Conservation (phyloP, 1,140 invertebrate genomes). For the Trichonephila inaurata region DNA sequence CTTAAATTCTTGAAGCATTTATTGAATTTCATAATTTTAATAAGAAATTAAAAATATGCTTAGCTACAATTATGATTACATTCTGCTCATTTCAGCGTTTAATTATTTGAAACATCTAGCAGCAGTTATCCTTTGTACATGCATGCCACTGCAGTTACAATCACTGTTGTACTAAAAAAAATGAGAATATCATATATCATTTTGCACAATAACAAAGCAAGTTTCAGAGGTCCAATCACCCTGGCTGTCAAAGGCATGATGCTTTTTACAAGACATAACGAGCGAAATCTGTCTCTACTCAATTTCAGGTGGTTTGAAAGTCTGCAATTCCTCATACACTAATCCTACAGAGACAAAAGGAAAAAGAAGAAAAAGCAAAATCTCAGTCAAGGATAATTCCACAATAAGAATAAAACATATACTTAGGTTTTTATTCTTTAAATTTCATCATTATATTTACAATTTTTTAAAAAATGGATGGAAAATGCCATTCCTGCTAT, state of each 20-base stretch:
- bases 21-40: too few species aligned
- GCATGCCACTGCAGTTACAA: too few species aligned
- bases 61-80: too few species aligned
- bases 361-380: slow-evolving; percentile 66
- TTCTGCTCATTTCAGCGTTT: too few species aligned
- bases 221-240: not conserved
- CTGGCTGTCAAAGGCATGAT: slow-evolving; percentile 5
- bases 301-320: slow-evolving; percentile 60
- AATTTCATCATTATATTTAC: not conserved
- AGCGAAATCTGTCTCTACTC: slow-evolving; percentile 40
- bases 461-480: not conserved
- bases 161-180: too few species aligned
- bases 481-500: not conserved
- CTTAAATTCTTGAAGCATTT: too few species aligned
- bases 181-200: too few species aligned
- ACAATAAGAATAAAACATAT: slow-evolving; percentile 15
- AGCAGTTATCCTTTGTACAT: too few species aligned
- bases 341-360: slow-evolving; percentile 66
- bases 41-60: too few species aligned
- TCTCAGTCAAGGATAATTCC: slow-evolving; percentile 73
- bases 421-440: not conserved
- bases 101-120: too few species aligned
- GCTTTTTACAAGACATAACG: not conserved
- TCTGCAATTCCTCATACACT: slow-evolving; percentile 76
- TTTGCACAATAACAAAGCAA: not conserved